Evolutionary conservation across 1,140 invertebrate species (phyloP).

Genomic region (Rhynchophorus ferrugineus): DNA sequence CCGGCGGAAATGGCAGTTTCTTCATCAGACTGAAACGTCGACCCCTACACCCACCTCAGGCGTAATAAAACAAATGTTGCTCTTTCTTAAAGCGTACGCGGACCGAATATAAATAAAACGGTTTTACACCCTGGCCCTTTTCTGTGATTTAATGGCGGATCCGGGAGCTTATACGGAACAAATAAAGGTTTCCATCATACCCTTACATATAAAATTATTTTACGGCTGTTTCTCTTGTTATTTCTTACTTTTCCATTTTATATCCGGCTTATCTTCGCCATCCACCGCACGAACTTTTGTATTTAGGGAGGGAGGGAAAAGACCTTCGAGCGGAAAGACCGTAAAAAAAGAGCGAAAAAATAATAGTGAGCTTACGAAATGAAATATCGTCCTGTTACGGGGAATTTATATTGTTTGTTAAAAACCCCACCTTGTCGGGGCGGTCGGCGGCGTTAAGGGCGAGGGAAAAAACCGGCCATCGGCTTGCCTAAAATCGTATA

Average conservation of each 20-base stretch:
- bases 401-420: constrained; percentile 23
- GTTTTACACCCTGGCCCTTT: constrained; percentile 4
- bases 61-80: not conserved
- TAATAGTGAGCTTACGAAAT: constrained; percentile 22
- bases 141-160: constrained; percentile 7
- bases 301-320: constrained; percentile 11
- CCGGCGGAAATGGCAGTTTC: too few relatives aligned
- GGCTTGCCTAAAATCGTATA: too few relatives aligned
- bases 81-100: not conserved
- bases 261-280: constrained; percentile 21
- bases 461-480: too few relatives aligned
- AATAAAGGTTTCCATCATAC: constrained; percentile 12
- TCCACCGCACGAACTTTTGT: constrained; percentile 20
- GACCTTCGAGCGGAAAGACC: not conserved
- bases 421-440: constrained; percentile 1
- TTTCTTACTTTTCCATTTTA: constrained; percentile 17
- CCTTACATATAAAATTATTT: constrained; percentile 22
- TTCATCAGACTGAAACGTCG: too few relatives aligned
- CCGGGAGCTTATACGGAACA: constrained; percentile 2
- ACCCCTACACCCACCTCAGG: too few relatives aligned
- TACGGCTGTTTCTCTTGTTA: constrained; percentile 22
- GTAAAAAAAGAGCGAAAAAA: constrained; percentile 21
- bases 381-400: constrained; percentile 20
- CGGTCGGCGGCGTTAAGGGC: not conserved
- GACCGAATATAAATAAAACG: constrained; percentile 9